Conservation (phyloP, 2,113 vertebrate species). For the Zosterops pallidus region DNA sequence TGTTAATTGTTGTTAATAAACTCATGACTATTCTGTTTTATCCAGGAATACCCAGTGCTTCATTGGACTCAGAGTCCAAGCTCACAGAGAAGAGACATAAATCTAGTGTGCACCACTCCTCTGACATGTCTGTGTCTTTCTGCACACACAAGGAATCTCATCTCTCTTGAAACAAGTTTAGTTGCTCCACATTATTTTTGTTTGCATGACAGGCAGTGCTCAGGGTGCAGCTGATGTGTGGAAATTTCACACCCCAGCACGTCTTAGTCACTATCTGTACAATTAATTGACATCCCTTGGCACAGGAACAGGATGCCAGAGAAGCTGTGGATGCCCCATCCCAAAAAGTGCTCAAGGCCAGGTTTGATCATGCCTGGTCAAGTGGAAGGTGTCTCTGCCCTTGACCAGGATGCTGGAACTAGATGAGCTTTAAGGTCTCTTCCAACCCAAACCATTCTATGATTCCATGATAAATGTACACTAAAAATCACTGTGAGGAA, state of each 20-base stretch:
- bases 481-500: background rate
- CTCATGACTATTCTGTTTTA: background rate
- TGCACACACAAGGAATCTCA: background rate
- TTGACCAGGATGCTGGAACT: background rate
- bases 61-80: background rate
- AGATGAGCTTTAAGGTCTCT: background rate
- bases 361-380: accelerated
- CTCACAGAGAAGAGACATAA: background rate
- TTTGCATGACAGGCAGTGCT: accelerated
- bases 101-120: background rate
- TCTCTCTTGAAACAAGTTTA: background rate
- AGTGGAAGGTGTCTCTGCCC: background rate
- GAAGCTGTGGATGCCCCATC: background rate
- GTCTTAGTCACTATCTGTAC: background rate
- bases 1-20: background rate
- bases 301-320: background rate
- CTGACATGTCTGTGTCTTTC: accelerated
- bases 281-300: background rate
- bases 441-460: background rate
- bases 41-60: background rate
- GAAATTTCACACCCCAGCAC: background rate
- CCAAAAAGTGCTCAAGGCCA: background rate
- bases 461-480: background rate
- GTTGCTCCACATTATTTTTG: background rate
- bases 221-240: background rate